These are phyloP conservation scores for Mormyrus hasselquistii DNA, from an alignment of 2,797 vertebrate species.

Conservation along the genomic window DNA sequence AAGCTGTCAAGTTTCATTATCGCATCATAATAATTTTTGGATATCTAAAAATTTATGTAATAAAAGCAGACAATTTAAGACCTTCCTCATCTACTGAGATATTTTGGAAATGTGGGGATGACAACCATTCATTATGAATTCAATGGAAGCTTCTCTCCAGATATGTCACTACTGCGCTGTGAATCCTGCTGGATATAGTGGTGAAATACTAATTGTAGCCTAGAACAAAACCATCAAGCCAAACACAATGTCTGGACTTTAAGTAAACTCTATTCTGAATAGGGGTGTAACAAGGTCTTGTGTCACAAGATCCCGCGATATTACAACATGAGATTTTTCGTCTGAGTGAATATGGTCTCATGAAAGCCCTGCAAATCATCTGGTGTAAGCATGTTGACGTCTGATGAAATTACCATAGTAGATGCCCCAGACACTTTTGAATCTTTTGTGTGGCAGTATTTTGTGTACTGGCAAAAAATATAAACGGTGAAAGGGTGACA, in stretches of 20 bases:
- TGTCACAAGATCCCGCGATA: too few relatives aligned
- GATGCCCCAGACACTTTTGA: too few relatives aligned
- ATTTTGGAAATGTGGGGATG: background rate
- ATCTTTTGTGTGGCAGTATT: too few relatives aligned
- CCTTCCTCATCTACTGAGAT: background rate
- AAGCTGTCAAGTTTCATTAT: background rate
- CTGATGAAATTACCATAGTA: too few relatives aligned
- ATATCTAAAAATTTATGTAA: background rate
- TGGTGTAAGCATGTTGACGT: too few relatives aligned
- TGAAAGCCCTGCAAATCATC: too few relatives aligned
- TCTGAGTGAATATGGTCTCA: too few relatives aligned
- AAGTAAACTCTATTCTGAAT: background rate
- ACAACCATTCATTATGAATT: slow-evolving; percentile 15
- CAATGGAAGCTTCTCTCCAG: background rate
- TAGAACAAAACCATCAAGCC: background rate
- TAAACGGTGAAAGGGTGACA: too few relatives aligned
- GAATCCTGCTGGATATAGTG: background rate
- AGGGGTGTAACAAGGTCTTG: too few relatives aligned
- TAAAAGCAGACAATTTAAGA: background rate
- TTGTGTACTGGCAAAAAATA: too few relatives aligned
- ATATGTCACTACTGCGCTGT: background rate
- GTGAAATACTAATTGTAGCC: background rate
- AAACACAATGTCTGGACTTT: background rate
- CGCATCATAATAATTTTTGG: background rate
- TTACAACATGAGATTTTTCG: too few relatives aligned